Conservation (phyloP, 2,797 vertebrate species). For the Nasua narica region DNA sequence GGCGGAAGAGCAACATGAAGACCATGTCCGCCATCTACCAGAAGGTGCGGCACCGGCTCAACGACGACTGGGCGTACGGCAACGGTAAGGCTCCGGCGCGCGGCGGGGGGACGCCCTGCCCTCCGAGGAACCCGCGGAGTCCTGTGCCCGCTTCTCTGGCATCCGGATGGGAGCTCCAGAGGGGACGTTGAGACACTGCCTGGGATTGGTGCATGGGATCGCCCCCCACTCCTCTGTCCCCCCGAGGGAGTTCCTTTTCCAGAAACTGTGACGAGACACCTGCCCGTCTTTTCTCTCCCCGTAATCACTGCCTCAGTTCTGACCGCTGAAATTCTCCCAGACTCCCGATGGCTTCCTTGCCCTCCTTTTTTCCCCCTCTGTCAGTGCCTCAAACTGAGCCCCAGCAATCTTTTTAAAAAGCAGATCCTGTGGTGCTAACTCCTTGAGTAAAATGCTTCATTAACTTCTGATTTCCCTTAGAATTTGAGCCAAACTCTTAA, state of each 20-base stretch:
- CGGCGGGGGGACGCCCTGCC: rapidly evolving
- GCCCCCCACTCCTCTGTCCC: background rate
- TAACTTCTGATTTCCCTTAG: background rate
- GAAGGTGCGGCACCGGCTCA: conserved; percentile 88
- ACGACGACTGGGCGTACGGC: conserved; percentile 87
- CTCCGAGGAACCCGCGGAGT: background rate
- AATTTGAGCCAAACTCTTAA: background rate
- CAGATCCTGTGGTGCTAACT: background rate
- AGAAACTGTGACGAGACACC: background rate
- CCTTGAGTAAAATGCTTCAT: background rate
- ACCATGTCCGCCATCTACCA: conserved; percentile 90
- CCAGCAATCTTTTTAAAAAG: background rate
- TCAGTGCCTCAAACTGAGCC: background rate
- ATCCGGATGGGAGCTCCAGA: background rate
- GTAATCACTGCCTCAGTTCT: background rate
- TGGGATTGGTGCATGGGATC: background rate
- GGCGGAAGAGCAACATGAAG: conserved; percentile 91
- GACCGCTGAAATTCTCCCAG: background rate
- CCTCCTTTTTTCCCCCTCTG: background rate
- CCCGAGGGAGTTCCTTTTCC: background rate
- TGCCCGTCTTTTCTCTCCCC: background rate
- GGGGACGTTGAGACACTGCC: background rate
- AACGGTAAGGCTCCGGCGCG: conserved; percentile 75
- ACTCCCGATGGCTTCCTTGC: background rate
- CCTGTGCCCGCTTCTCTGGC: background rate